These are phyloP conservation scores for Felis catus DNA, from an alignment of 2,113 vertebrate species.

Conservation along the genomic window DNA sequence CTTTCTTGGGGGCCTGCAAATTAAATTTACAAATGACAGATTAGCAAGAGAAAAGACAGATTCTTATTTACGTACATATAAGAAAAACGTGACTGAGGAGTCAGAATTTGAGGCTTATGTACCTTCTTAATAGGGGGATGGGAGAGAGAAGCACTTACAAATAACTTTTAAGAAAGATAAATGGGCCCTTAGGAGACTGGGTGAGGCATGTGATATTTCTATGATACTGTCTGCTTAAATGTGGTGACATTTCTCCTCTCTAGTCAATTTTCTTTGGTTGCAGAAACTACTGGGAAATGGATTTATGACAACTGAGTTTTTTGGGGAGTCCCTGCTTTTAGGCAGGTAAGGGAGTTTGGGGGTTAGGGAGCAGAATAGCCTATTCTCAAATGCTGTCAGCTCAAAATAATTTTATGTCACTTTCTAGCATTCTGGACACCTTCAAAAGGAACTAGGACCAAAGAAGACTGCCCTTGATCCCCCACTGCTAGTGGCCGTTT, in stretches of 20 bases:
- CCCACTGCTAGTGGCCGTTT: neutral
- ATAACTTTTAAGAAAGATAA: neutral
- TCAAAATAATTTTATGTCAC: neutral
- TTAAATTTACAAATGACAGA: slow-evolving; percentile 1
- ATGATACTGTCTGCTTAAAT: neutral
- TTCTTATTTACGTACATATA: neutral
- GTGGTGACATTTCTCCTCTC: neutral
- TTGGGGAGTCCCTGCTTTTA: neutral
- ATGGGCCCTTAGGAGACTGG: neutral
- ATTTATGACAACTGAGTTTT: neutral
- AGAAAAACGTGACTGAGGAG: neutral
- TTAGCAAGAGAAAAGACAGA: neutral
- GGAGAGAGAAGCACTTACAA: neutral
- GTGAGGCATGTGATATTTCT: neutral
- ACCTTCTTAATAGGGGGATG: neutral
- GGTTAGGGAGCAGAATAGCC: neutral
- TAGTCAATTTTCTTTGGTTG: neutral
- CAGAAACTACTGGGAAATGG: neutral
- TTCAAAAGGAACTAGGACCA: neutral
- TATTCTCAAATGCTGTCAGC: neutral
- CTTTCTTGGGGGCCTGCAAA: neutral
- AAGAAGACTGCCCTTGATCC: neutral
- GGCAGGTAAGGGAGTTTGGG: neutral
- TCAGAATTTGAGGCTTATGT: neutral
- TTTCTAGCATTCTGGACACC: neutral